Base-by-base conservation (phyloP, 2,797 vertebrate species). In the Liparis tanakae region DNA sequence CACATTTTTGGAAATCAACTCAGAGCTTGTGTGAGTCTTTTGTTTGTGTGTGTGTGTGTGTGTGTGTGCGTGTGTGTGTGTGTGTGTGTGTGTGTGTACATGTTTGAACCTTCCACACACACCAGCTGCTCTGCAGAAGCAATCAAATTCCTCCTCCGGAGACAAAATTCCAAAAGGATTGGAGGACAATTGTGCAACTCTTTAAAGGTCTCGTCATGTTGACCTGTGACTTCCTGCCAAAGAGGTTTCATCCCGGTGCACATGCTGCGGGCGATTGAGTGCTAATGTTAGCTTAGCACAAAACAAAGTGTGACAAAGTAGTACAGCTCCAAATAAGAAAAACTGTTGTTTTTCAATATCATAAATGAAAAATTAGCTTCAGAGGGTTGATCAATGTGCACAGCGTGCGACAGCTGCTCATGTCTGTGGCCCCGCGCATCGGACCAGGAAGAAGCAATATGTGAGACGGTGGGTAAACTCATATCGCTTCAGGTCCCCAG, bases 91-190 rank as follows among this genome's bases (percentile, higher is more conserved):
- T 39, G 37, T 39, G 37, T 39, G 39, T 5, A 14, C 9, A 37
- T 59, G 39, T 36, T 20, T 56, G 44, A 59, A 62, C 56, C 43
- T 66, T 58, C 69, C 36, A 22, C 22, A 60, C 34, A 62, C 34
- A 65, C 59, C 50, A 60, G 62, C 73, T 79, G 79, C 58, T 74
- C 74, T 62, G 53, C 69, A 14, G 54, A 64, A 15, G 59, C 18
- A 68, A 59, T 54, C 55, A 20, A 36, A 62, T 50, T 50, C 56
- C 55, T 70, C 43, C 36, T 67, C 41, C 18, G 33, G 46, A 10
- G 53, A 61, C 53, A 68, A 75, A 67, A 70, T 43, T 56, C 60
- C 44, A 39, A 18, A 54, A 37, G 51, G 55, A 61, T 22, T 66
- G 0, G 10, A 53, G 56, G 66, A 70, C 66, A 34, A 61, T 73